A percentile compares a stretch with the other conserved stretches of the same genome.
Evolutionary conservation across 2,113 vertebrate species (phyloP).

Genomic region (Microcebus lehilahytsara): DNA sequence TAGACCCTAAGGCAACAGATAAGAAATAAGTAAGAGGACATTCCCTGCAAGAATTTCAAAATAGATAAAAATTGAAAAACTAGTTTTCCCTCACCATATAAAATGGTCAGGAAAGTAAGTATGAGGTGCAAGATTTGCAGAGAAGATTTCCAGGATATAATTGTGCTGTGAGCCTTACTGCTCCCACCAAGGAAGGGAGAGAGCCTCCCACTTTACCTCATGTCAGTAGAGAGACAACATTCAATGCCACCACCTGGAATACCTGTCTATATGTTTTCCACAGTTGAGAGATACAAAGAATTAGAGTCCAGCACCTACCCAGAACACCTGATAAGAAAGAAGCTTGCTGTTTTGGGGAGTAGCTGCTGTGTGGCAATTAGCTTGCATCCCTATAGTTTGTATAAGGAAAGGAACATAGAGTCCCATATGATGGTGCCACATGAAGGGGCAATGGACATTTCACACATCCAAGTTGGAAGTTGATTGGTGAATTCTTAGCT

Average conservation of each 20-base stretch:
- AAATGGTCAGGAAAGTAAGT: background rate
- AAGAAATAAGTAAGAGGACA: background rate
- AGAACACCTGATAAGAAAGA: background rate
- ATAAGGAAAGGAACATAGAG: background rate
- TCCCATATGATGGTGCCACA: background rate
- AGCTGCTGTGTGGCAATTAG: background rate
- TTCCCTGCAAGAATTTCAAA: background rate
- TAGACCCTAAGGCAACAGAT: background rate
- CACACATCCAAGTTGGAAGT: background rate
- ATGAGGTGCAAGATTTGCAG: background rate
- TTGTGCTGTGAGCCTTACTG: background rate
- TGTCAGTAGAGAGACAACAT: background rate
- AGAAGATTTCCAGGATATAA: background rate
- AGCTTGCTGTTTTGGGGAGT: background rate
- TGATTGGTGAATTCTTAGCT: background rate
- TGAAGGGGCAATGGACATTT: too few species aligned
- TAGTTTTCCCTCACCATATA: background rate
- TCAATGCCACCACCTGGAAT: background rate
- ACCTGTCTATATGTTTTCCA: background rate
- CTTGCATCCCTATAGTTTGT: background rate
- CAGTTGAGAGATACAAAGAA: background rate
- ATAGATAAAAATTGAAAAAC: background rate
- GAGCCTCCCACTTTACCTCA: background rate
- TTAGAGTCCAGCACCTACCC: background rate
- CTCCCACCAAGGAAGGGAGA: background rate